Percentiles rank a stretch among this genome's conserved stretches.
These are phyloP conservation scores for Caenorhabditis panamensis DNA, from an alignment of 2,888 invertebrate species.

Conservation along the genomic window DNA sequence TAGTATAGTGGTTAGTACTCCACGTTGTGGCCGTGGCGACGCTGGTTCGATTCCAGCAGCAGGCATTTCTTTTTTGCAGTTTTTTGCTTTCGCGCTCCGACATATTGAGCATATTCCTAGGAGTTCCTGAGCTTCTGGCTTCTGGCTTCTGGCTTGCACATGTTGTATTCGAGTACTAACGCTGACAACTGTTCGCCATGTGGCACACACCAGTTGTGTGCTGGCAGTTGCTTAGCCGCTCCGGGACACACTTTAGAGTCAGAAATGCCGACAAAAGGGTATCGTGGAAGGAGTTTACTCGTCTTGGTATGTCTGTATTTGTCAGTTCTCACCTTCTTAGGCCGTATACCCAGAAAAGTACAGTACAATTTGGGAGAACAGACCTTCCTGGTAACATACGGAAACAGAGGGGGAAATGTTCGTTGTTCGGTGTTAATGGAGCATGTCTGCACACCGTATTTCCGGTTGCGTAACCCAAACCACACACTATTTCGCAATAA, in stretches of 20 bases:
- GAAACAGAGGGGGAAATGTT: slow-evolving; percentile 11
- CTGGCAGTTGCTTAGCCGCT: neutral
- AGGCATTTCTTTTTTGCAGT: slow-evolving; percentile 70
- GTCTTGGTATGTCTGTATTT: slow-evolving; percentile 5
- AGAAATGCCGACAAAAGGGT: neutral
- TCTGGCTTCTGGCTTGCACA: slow-evolving; percentile 50
- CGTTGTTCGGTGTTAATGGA: slow-evolving; percentile 52
- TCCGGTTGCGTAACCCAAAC: slow-evolving; percentile 58
- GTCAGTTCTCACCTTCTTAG: slow-evolving; percentile 34
- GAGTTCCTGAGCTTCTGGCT: no score
- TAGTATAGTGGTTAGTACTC: slow-evolving; percentile 81
- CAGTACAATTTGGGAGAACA: no score
- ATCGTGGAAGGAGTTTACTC: no score
- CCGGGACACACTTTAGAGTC: neutral
- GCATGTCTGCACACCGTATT: no score
- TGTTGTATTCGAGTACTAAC: slow-evolving; percentile 15
- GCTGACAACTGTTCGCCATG: slow-evolving; percentile 58
- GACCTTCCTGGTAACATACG: no score
- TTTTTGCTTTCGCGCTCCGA: neutral
- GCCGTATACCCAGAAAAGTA: no score
- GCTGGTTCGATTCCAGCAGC: slow-evolving; percentile 79
- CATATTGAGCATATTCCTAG: no score
- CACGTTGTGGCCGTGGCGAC: slow-evolving; percentile 81
- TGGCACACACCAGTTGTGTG: slow-evolving; percentile 34
- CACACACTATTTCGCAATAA: slow-evolving; percentile 15